Base-by-base conservation (phyloP, 2,113 vertebrate species). In the Azemiops feae region DNA sequence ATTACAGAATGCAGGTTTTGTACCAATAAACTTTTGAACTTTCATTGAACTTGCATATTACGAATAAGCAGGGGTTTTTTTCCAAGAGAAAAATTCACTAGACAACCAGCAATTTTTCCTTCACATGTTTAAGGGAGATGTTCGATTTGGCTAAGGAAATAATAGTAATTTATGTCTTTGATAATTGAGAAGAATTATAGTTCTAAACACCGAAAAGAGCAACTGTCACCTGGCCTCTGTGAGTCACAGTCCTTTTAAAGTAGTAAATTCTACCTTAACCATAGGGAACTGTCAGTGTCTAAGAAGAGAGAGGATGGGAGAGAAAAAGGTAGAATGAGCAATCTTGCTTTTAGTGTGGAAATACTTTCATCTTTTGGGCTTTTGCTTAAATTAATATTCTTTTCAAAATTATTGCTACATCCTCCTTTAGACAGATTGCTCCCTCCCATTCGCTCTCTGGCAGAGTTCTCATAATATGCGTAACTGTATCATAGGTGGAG, bases 41-140 rank as follows among this genome's bases (percentile, higher is more conserved):
- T 97, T 96, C 95, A 95, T 95, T 98, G 97, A 98, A 98, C 97
- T 98, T 98, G 95, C 94, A 92, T 95, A 93, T 96, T 97, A 97
- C 97, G 96, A 96, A 97, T 92, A 98, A 95, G 94, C 96, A 97
- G 91, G 91, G n/a, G 1, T 5, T 34, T 95, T 97, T 97, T 96
- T 97, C 96, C 95, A 97, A 95, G 97, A 97, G 91, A 94, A 98
- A 97, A 97, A 97, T 97, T 97, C 97, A 96, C 88, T 93, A 96
- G 97, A 97, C 97, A 98, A 97, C 97, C 97, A 96, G 96, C 95
- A 97, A 98, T 98, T 98, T 97, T 97, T 98, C 97, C 97, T 98
- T 98, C 97, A 97, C 87, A 81, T 97, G 95, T 96, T 98, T 97
- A 97, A 97, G 95, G 87, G 92, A 97, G 95, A 94, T 97, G 93